These are phyloP conservation scores for Euspilapteryx auroguttella DNA, from an alignment of 2,888 invertebrate genomes.

Conservation along the genomic window DNA sequence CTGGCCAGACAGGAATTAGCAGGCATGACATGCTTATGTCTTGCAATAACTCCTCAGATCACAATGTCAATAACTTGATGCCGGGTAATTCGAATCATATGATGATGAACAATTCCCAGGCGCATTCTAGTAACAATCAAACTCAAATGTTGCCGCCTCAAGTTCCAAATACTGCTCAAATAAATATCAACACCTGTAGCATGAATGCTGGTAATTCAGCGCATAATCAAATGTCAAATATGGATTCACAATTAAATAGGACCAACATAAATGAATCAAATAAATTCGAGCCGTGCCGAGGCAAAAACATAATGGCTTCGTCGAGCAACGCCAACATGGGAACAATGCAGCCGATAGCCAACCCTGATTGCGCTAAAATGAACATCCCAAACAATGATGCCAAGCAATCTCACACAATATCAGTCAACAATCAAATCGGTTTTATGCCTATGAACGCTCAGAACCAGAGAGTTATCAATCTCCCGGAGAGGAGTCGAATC, in stretches of 20 bases:
- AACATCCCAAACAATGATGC: slow-evolving; percentile 34
- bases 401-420: slow-evolving; percentile 42
- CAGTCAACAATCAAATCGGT: slow-evolving; percentile 45
- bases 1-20: slow-evolving; percentile 27
- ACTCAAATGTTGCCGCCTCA: slow-evolving; percentile 32
- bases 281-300: slow-evolving; percentile 39
- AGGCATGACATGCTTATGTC: slow-evolving; percentile 46
- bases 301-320: slow-evolving; percentile 44
- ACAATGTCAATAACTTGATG: slow-evolving; percentile 35
- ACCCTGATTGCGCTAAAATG: slow-evolving; percentile 40
- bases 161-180: slow-evolving; percentile 30
- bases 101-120: slow-evolving; percentile 40
- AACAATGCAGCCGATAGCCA: slow-evolving; percentile 27
- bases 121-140: slow-evolving; percentile 28
- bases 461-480: slow-evolving; percentile 44
- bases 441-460: slow-evolving; percentile 50
- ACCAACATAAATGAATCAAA: slow-evolving; percentile 30
- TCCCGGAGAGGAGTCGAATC: slow-evolving; percentile 43
- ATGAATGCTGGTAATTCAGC: slow-evolving; percentile 28
- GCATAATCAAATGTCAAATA: slow-evolving; percentile 29
- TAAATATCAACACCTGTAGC: slow-evolving; percentile 44
- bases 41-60: slow-evolving; percentile 38
- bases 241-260: slow-evolving; percentile 37
- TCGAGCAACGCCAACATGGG: slow-evolving; percentile 21
- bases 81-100: slow-evolving; percentile 33